These are phyloP conservation scores for Tetanocera ferruginea DNA, from an alignment of 2,888 invertebrate species.

Conservation along the genomic window DNA sequence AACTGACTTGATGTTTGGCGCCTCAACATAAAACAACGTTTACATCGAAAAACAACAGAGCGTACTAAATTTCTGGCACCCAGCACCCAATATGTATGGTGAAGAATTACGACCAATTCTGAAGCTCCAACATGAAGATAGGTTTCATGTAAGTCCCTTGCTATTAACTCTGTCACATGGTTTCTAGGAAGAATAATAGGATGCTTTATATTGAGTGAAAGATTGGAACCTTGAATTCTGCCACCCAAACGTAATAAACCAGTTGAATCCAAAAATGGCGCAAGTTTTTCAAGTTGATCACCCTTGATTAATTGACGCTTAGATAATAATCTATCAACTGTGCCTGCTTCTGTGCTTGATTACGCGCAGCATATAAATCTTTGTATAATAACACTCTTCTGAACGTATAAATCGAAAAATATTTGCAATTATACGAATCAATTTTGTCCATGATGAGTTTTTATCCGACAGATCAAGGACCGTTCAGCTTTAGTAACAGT, in stretches of 20 bases:
- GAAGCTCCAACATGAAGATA: constrained; percentile 38
- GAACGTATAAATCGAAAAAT: not conserved
- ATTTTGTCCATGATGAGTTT: not conserved
- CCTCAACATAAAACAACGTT: constrained; percentile 26
- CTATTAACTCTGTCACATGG: constrained; percentile 24
- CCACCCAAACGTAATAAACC: constrained; percentile 34
- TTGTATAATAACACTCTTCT: not conserved
- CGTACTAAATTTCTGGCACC: constrained; percentile 41
- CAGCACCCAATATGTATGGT: constrained; percentile 44
- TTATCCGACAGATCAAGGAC: constrained; percentile 2
- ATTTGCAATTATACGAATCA: not conserved
- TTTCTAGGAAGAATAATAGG: constrained; percentile 29
- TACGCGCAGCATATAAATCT: not conserved
- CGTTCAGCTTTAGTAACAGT: not conserved
- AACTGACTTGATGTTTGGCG: constrained; percentile 23
- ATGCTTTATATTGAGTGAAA: no score
- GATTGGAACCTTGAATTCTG: constrained; percentile 33
- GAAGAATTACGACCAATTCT: constrained; percentile 43
- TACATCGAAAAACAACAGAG: constrained; percentile 15
- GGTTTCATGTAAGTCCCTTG: constrained; percentile 8
- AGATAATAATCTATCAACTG: not conserved
- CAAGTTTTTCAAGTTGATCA: not conserved
- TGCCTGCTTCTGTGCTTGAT: not conserved
- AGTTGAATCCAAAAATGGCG: constrained; percentile 33
- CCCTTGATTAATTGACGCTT: not conserved